phyloP scores from a whole-genome alignment of 2,888 invertebrate species.

The Aspidapion aeneum region DNA sequence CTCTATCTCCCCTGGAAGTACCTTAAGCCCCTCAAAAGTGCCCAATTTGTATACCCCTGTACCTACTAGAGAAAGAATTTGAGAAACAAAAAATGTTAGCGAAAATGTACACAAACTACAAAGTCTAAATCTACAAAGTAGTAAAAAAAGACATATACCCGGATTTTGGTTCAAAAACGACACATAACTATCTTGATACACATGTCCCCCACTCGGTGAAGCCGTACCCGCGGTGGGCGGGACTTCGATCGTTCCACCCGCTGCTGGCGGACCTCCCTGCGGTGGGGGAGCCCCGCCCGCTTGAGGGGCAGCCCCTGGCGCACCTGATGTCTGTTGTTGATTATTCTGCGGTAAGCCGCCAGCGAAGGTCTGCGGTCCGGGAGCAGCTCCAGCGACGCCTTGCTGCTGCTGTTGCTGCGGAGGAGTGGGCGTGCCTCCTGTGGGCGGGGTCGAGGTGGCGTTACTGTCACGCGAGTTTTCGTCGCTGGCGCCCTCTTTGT shows the following conservation, averaged over 20 bases:
- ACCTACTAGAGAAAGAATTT: no score
- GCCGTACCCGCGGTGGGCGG: slow-evolving; percentile 37
- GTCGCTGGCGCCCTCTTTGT: slow-evolving; percentile 60
- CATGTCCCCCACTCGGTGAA: slow-evolving; percentile 45
- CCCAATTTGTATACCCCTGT: no score
- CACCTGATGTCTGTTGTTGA: background rate
- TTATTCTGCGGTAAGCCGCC: slow-evolving; percentile 21
- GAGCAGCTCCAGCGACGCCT: slow-evolving; percentile 14
- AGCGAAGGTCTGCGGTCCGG: slow-evolving; percentile 13
- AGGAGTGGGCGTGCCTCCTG: slow-evolving; percentile 31
- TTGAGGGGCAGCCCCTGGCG: slow-evolving; percentile 24
- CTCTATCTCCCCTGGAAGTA: no score
- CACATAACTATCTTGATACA: slow-evolving; percentile 66
- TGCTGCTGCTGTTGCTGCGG: slow-evolving; percentile 35
- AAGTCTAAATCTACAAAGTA: background rate
- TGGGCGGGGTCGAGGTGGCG: slow-evolving; percentile 40
- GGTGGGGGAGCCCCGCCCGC: slow-evolving; percentile 23
- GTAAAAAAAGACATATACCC: slow-evolving; percentile 43
- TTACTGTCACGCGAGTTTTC: slow-evolving; percentile 50
- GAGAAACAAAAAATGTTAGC: no score
- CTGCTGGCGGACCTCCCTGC: slow-evolving; percentile 20
- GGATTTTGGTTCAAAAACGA: slow-evolving; percentile 61
- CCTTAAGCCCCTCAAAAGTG: no score
- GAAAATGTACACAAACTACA: no score
- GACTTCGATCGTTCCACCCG: slow-evolving; percentile 31